These are phyloP conservation scores for Montipora cactus DNA, from an alignment of 64 coral and sea anemone genomes.

Conservation along the genomic window DNA sequence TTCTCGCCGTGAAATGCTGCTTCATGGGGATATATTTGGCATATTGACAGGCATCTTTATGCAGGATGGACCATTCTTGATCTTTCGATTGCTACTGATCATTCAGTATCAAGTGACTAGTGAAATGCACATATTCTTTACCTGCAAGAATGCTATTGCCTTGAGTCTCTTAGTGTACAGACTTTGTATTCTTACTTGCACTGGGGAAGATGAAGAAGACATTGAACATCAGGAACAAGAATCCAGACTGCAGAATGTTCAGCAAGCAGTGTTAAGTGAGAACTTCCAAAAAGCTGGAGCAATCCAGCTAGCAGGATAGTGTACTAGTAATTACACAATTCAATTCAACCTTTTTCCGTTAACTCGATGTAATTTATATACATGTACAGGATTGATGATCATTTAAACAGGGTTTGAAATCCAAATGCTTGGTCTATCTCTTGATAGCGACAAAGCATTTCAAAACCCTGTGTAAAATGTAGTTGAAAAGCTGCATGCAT, in stretches of 20 bases:
- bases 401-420: too few species aligned
- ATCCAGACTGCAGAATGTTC: constrained; percentile 88
- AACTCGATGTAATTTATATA: too few species aligned
- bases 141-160: constrained; percentile 98
- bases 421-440: too few species aligned
- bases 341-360: too few species aligned
- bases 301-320: constrained; percentile 79
- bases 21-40: constrained; percentile 98
- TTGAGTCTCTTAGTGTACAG: constrained; percentile 91
- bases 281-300: constrained; percentile 87
- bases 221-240: constrained; percentile 67
- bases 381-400: too few species aligned
- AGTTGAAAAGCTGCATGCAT: too few species aligned
- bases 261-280: constrained; percentile 89
- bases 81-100: constrained; percentile 82
- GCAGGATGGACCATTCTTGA: constrained; percentile 97
- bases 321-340: neutral
- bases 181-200: constrained; percentile 95
- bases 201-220: constrained; percentile 89
- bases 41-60: constrained; percentile 97
- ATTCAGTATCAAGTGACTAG: constrained; percentile 88
- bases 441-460: too few species aligned
- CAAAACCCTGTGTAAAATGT: too few species aligned
- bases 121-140: constrained; percentile 99
- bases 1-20: constrained; percentile 85